Percentiles rank a stretch among this genome's conserved stretches.
These are phyloP conservation scores for Coptodon bakossiorum DNA, from an alignment of 2,113 vertebrate genomes.

Conservation along the genomic window DNA sequence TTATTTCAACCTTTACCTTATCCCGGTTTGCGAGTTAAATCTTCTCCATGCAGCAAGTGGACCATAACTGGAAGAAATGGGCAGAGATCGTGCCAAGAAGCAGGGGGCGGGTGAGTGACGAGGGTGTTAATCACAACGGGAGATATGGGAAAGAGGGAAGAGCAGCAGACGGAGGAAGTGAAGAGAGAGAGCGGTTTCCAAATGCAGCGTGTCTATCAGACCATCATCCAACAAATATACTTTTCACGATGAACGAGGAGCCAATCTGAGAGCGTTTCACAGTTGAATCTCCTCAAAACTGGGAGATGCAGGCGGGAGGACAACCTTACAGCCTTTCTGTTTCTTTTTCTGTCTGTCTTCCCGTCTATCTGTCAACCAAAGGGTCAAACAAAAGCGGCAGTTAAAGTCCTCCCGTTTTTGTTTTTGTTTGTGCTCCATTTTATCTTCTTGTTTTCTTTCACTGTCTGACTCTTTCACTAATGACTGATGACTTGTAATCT, in stretches of 20 bases:
- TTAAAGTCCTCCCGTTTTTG: neutral
- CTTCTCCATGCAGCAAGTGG: slow-evolving; percentile 23
- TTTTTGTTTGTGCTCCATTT: neutral
- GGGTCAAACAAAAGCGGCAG: neutral
- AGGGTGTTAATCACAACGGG: neutral
- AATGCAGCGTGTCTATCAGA: neutral
- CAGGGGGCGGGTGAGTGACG: neutral
- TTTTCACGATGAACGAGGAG: neutral
- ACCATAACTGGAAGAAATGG: slow-evolving; percentile 52
- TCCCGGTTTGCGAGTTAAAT: neutral
- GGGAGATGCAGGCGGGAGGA: neutral
- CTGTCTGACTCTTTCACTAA: neutral
- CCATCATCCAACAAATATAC: neutral
- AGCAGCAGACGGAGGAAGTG: neutral
- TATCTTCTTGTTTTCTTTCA: neutral
- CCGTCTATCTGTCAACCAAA: neutral
- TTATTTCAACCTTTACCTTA: neutral
- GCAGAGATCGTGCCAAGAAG: slow-evolving; percentile 39
- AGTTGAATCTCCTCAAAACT: neutral
- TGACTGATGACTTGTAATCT: neutral
- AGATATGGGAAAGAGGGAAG: neutral
- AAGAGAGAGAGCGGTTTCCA: neutral
- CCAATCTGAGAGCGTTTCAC: neutral
- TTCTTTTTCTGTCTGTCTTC: neutral
- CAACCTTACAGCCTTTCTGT: neutral